Evolutionary conservation across 2,888 invertebrate genomes (phyloP).

Genomic region (Idaea aversata): DNA sequence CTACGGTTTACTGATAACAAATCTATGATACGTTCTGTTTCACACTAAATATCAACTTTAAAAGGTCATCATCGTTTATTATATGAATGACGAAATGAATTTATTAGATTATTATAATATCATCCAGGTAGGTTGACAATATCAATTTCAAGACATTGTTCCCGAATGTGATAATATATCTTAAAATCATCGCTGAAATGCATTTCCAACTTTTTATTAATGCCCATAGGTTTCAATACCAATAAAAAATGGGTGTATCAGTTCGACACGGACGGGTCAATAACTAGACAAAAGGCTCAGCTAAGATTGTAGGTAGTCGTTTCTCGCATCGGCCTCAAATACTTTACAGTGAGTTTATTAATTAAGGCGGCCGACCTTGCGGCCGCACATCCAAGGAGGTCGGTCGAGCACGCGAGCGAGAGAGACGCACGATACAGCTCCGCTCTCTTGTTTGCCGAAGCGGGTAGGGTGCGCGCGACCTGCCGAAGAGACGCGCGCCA

Average conservation of each 20-base stretch:
- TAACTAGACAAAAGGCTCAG: conserved; percentile 75
- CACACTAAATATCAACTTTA: conserved; percentile 12
- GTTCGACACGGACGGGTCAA: conserved; percentile 65
- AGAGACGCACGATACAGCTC: conserved; percentile 44
- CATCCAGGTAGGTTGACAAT: conserved; percentile 12
- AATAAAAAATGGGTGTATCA: conserved; percentile 52
- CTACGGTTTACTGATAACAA: conserved; percentile 26
- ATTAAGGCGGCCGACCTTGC: conserved; percentile 80
- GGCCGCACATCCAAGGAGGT: conserved; percentile 78
- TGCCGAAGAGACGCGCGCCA: conserved; percentile 56
- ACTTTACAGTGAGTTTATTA: conserved; percentile 80
- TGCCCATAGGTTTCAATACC: conserved; percentile 14
- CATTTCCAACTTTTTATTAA: neutral
- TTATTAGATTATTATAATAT: conserved; percentile 18
- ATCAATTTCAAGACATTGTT: conserved; percentile 13
- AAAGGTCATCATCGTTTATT: neutral
- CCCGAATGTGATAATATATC: neutral
- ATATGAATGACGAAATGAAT: conserved; percentile 13
- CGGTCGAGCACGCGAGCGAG: conserved; percentile 60
- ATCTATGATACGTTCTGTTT: conserved; percentile 29
- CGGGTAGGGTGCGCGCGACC: conserved; percentile 45
- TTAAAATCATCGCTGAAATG: neutral
- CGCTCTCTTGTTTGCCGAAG: conserved; percentile 28
- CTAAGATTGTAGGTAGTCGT: conserved; percentile 74
- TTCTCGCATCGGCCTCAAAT: conserved; percentile 78